A percentile compares a stretch with the other conserved stretches of the same genome.
Conservation (phyloP, 2,797 vertebrate species). For the Fratercula arctica region DNA sequence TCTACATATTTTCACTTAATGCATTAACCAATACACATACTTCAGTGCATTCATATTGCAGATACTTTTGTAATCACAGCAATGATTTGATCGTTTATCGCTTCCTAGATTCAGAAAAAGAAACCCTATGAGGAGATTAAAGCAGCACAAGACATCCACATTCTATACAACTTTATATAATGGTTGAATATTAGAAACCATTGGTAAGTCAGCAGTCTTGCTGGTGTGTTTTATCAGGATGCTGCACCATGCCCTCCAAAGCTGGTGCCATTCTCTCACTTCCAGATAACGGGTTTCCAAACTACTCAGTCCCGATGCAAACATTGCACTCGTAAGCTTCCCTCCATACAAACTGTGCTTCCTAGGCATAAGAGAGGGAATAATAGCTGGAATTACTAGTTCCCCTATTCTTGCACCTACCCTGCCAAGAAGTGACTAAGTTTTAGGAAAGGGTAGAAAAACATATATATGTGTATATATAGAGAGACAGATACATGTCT, state of each 20-base stretch:
- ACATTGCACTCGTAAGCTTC: background rate
- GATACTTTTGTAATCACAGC: background rate
- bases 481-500: background rate
- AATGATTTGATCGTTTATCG: background rate
- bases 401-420: background rate
- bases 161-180: background rate
- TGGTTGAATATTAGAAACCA: background rate
- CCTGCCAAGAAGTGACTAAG: background rate
- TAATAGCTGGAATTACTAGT: background rate
- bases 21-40: background rate
- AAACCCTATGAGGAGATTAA: background rate
- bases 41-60: background rate
- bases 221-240: background rate
- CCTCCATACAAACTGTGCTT: background rate
- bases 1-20: constrained; percentile 40
- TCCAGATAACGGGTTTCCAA: background rate
- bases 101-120: constrained; percentile 3
- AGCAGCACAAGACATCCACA: background rate
- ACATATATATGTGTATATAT: background rate
- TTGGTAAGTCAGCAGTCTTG: background rate
- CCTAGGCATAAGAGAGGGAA: background rate
- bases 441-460: background rate
- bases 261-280: background rate
- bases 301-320: background rate
- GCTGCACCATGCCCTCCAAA: background rate